Conservation (phyloP, 2,888 invertebrate species). For the Dugesia japonica region DNA sequence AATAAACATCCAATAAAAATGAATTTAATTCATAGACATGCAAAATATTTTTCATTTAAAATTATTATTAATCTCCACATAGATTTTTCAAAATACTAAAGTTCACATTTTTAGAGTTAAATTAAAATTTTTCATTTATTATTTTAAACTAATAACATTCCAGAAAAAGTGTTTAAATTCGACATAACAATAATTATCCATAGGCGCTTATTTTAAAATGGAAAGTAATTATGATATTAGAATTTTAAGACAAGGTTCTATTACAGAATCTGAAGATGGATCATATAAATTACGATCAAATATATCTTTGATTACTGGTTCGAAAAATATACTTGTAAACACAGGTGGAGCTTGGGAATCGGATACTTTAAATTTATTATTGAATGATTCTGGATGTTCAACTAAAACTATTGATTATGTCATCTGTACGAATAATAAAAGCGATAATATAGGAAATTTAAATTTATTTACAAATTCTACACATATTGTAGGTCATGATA, state of each 20-base stretch:
- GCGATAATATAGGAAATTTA: background rate
- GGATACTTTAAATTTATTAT: background rate
- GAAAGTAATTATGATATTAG: background rate
- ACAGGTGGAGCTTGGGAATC: constrained; percentile 1
- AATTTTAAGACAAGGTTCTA: background rate
- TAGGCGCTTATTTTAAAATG: no score
- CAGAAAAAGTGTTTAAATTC: no score
- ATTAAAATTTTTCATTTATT: no score
- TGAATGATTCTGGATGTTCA: background rate
- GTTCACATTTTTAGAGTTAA: no score
- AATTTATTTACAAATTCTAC: constrained; percentile 10
- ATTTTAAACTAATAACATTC: no score
- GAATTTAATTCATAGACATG: no score
- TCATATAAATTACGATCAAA: background rate
- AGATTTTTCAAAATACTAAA: no score
- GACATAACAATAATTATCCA: no score
- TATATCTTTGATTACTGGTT: background rate
- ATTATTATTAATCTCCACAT: no score
- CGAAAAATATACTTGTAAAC: background rate
- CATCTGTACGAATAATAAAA: background rate
- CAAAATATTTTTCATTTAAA: no score
- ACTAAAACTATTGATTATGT: background rate
- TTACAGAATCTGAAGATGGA: background rate
- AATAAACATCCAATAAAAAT: no score
- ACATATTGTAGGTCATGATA: background rate